Percentiles rank a stretch among this genome's conserved stretches.
These are phyloP conservation scores for Cavia porcellus DNA, from an alignment of 2,113 vertebrate species.

Conservation along the genomic window DNA sequence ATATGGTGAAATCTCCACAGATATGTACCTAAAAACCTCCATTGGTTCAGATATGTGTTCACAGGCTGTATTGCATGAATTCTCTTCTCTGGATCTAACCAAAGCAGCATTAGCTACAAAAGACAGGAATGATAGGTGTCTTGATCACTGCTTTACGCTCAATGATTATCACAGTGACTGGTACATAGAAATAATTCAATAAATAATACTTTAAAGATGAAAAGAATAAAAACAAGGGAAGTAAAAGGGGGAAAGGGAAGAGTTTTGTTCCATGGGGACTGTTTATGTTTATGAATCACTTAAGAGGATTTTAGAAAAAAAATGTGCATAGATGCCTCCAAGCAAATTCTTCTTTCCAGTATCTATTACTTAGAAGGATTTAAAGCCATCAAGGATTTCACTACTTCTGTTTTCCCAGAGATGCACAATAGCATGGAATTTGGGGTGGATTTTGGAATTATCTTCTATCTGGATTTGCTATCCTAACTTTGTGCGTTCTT, in stretches of 20 bases:
- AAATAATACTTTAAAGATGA: slow-evolving; percentile 18
- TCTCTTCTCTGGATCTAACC: slow-evolving; percentile 10
- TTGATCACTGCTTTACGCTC: background rate
- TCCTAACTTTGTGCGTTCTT: background rate
- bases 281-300: slow-evolving; percentile 27
- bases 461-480: slow-evolving; percentile 1
- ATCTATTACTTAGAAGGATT: slow-evolving; percentile 22
- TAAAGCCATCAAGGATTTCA: slow-evolving; percentile 5
- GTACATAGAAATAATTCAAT: background rate
- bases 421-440: background rate
- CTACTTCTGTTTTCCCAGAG: background rate
- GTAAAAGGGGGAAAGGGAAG: background rate
- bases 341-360: slow-evolving; percentile 26
- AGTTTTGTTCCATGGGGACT: background rate
- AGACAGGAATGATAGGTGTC: background rate
- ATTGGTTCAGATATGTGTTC: background rate
- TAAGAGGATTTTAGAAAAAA: slow-evolving; percentile 39
- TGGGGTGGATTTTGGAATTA: background rate
- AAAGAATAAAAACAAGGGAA: slow-evolving; percentile 19
- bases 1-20: slow-evolving; percentile 11
- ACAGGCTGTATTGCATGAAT: background rate
- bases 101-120: background rate
- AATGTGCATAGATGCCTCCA: background rate
- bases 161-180: background rate
- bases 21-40: background rate